A percentile compares a stretch with the other conserved stretches of the same genome.
Evolutionary conservation across 1,140 invertebrate species (phyloP).

Genomic region (Ectropis grisescens): DNA sequence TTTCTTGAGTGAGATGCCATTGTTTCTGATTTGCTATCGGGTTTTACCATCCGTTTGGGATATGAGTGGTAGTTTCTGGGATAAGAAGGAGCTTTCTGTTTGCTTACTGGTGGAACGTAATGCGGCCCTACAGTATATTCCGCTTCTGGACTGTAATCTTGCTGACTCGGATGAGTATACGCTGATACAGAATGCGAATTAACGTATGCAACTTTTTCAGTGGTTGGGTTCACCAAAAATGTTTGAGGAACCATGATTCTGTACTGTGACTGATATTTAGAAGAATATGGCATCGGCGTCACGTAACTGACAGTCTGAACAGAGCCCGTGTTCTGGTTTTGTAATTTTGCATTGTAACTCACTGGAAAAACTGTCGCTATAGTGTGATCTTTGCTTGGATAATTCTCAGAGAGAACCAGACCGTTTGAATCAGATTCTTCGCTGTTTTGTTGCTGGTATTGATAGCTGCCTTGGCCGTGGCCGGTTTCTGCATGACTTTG

Average conservation of each 20-base stretch:
- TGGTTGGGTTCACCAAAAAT: slow-evolving; percentile 28
- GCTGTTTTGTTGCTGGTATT: slow-evolving; percentile 26
- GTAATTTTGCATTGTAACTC: slow-evolving; percentile 14
- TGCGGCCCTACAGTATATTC: slow-evolving; percentile 28
- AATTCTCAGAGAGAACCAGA: slow-evolving; percentile 39
- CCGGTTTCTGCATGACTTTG: no score
- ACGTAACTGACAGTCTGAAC: slow-evolving; percentile 51
- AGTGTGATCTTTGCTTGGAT: slow-evolving; percentile 52
- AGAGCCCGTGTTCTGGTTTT: slow-evolving; percentile 18
- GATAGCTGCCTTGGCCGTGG: slow-evolving; percentile 19
- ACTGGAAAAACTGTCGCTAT: slow-evolving; percentile 49
- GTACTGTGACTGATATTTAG: slow-evolving; percentile 47
- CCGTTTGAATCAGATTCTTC: slow-evolving; percentile 19
- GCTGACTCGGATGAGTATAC: slow-evolving; percentile 23
- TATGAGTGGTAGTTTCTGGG: slow-evolving; percentile 41
- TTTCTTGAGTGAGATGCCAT: slow-evolving; percentile 15
- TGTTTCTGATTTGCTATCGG: slow-evolving; percentile 21
- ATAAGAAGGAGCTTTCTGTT: slow-evolving; percentile 25
- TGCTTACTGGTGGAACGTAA: slow-evolving; percentile 23
- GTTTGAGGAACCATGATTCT: slow-evolving; percentile 55
- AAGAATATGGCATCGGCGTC: slow-evolving; percentile 38
- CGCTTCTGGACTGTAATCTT: slow-evolving; percentile 28
- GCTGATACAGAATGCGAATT: slow-evolving; percentile 33
- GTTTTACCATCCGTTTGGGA: slow-evolving; percentile 40
- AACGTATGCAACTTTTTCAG: slow-evolving; percentile 46